phyloP scores from a whole-genome alignment of 1,140 invertebrate genomes.

The Arion vulgaris region DNA sequence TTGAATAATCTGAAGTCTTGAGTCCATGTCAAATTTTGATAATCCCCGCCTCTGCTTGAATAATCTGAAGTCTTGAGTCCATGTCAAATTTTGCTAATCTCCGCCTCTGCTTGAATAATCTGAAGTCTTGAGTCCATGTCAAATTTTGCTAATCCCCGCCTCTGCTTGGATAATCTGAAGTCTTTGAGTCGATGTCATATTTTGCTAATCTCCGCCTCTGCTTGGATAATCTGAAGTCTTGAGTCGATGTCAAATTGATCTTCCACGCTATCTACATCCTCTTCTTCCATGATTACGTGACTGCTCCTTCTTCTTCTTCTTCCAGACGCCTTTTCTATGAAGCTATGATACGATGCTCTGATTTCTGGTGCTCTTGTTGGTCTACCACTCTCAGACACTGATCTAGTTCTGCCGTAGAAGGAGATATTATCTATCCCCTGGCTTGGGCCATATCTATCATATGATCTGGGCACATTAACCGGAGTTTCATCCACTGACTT shows the following conservation, averaged over 20 bases:
- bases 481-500: conserved; percentile 15
- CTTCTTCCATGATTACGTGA: conserved; percentile 22
- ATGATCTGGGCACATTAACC: neutral
- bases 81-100: too few relatives aligned
- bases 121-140: too few relatives aligned
- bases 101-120: too few relatives aligned
- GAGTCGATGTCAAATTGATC: neutral
- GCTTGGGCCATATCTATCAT: conserved; percentile 2
- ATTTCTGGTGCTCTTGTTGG: neutral
- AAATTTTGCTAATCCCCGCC: too few relatives aligned
- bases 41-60: too few relatives aligned
- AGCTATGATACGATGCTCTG: neutral
- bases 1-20: too few relatives aligned
- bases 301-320: neutral
- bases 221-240: conserved; percentile 11
- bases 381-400: neutral
- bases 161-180: too few relatives aligned
- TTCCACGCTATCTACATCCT: neutral
- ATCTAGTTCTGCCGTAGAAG: neutral
- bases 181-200: neutral
- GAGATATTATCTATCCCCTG: neutral
- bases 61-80: too few relatives aligned
- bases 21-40: too few relatives aligned
- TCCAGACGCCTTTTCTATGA: neutral
- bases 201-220: conserved; percentile 23